Evolutionary conservation across 2,113 vertebrate species (phyloP), one percentile per base, ranked within the genome.

Genomic region (Leptocoma aspasia): DNA sequence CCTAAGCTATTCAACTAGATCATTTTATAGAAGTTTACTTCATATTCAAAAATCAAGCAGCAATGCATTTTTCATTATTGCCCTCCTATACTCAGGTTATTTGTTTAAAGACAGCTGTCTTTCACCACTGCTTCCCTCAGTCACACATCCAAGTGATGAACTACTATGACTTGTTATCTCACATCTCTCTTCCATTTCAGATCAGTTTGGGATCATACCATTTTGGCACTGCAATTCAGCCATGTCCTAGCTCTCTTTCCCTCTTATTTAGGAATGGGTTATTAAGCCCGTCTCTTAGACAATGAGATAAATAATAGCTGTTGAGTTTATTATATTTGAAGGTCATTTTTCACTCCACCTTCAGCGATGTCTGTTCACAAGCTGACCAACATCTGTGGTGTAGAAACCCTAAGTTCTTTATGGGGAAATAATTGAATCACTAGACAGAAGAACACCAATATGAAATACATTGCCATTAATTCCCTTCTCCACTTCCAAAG

Each of bases 391-490:
- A 71, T 95, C 88, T 97, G 69, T 77, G 92, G 82, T 59, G 45
- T 42, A 97, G 85, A 91, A 97, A 93, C 47, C 1, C 8, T 95
- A 95, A 95, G 97, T 97, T 97, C 83, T 97, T 97, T 96, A 92
- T 80, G 65, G 86, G 87, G 95, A 97, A 97, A 97, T 97, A 98
- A 97, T 73, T 94, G 94, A 97, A 92, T 81, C 86, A 52, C 82
- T 89, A 96, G 82, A 96, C 79, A 95, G 90, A 96, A 71, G 89
- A 97, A 88, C 76, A 95, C 73, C 95, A 92, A 89, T 96, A 96
- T 86, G 95, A 98, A 98, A 97, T 96, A 94, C 72, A 84, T 65
- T 86, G 85, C 87, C 93, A 97, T 98, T 97, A 97, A 96, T 97
- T 97, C 84, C 84, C 84, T 96, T 95, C 57, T 78, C 78, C 21